phyloP scores from a whole-genome alignment of 2,113 vertebrate species.

The Paramormyrops kingsleyae region DNA sequence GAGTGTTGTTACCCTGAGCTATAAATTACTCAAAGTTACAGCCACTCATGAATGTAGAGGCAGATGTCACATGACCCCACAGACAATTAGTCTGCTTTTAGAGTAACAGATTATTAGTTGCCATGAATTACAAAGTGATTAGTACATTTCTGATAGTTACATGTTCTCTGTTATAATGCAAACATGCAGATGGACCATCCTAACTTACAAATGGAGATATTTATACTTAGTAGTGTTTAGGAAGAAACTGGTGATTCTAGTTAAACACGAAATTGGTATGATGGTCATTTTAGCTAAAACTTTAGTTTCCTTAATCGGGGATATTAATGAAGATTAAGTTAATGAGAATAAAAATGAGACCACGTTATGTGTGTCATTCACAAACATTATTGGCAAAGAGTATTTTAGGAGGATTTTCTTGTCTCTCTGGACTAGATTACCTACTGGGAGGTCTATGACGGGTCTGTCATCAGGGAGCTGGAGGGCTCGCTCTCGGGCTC shows the following conservation, averaged over 20 bases:
- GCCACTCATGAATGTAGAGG: constrained; percentile 21
- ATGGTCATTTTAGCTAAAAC: background rate
- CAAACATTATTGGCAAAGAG: background rate
- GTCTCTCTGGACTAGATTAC: constrained; percentile 46
- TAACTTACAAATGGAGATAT: background rate
- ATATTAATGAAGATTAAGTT: background rate
- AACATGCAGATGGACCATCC: background rate
- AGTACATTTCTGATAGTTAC: constrained; percentile 26
- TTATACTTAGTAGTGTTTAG: background rate
- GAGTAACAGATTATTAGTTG: constrained; percentile 12
- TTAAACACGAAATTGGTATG: background rate
- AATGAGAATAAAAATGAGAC: background rate
- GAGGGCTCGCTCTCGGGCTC: constrained; percentile 58
- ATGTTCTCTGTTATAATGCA: background rate
- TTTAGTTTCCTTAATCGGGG: background rate
- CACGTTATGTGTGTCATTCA: background rate
- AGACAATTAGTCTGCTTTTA: constrained; percentile 33
- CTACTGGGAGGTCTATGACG: constrained; percentile 68
- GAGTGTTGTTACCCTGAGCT: constrained; percentile 6
- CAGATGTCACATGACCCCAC: constrained; percentile 23
- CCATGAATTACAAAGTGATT: constrained; percentile 15
- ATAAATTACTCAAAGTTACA: constrained; percentile 24
- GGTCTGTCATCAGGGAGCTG: constrained; percentile 54
- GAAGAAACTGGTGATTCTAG: background rate
- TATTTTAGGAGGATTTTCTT: background rate